Evolutionary conservation across 2,888 invertebrate species (phyloP).

Genomic region (Leptinotarsa haldemani): DNA sequence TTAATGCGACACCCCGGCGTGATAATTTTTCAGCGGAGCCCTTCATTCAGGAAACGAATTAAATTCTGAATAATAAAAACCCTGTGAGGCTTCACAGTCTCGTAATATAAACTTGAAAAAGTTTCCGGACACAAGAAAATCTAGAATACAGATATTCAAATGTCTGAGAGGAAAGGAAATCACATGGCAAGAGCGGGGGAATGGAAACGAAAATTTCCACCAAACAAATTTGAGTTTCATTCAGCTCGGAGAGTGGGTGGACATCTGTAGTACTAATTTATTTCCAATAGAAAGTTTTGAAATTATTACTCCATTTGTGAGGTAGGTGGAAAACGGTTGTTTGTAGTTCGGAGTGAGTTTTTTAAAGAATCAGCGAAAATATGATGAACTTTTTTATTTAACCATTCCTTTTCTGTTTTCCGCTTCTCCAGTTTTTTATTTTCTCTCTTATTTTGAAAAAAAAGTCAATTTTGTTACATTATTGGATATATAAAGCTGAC

Average conservation of each 20-base stretch:
- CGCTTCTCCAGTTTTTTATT: no score
- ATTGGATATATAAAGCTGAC: no score
- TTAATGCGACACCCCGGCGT: slow-evolving; percentile 22
- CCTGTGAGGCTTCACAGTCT: slow-evolving; percentile 63
- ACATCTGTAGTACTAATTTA: background rate
- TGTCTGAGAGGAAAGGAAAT: background rate
- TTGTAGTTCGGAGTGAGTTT: no score
- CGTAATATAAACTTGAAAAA: slow-evolving; percentile 11
- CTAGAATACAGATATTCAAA: background rate
- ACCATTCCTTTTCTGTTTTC: no score
- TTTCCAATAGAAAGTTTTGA: background rate
- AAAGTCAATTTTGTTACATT: no score
- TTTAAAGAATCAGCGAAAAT: no score
- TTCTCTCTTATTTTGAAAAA: no score
- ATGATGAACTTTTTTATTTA: no score
- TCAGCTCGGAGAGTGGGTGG: background rate
- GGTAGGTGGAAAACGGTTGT: no score
- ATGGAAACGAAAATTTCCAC: background rate
- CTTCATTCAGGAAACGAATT: slow-evolving; percentile 28
- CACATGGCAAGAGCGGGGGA: background rate
- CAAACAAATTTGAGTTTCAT: background rate
- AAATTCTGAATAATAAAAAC: slow-evolving; percentile 31
- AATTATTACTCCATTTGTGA: no score
- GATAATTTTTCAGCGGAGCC: slow-evolving; percentile 22
- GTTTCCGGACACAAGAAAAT: slow-evolving; percentile 10